These are phyloP conservation scores for Python bivittatus DNA, from an alignment of 2,113 vertebrate species.

Conservation along the genomic window DNA sequence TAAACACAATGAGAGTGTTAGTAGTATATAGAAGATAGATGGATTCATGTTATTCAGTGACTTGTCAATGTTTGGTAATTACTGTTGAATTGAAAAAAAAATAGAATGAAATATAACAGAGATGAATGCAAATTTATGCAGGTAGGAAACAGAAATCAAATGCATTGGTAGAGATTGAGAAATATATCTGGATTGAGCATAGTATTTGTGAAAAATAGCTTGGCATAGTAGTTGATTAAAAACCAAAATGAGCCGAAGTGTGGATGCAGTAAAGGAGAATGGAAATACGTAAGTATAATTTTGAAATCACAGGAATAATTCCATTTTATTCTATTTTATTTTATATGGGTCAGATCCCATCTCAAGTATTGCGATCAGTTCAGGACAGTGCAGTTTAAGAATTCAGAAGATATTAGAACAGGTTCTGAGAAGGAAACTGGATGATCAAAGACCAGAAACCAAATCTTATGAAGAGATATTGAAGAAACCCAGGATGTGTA, in stretches of 20 bases:
- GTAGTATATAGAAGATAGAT: too few species aligned
- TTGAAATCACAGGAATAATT: not conserved
- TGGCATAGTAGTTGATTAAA: not conserved
- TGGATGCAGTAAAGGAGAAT: not conserved
- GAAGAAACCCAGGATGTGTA: not conserved
- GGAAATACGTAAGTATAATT: not conserved
- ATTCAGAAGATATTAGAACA: not conserved
- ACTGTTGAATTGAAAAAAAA: not conserved
- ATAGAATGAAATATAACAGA: not conserved
- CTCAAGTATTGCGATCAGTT: not conserved
- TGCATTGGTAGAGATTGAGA: not conserved
- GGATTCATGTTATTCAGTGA: not conserved
- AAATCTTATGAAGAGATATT: not conserved
- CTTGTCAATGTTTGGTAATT: not conserved
- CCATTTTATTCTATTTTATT: not conserved
- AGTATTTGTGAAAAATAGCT: not conserved
- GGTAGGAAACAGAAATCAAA: not conserved
- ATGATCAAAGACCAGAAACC: not conserved
- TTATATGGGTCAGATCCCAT: not conserved
- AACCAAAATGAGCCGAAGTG: not conserved
- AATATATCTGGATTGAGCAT: not conserved
- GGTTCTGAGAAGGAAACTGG: not conserved
- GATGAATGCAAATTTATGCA: not conserved
- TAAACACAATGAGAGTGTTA: too few species aligned
- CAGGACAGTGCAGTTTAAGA: not conserved